Conservation (phyloP, 2,797 vertebrate species). For the Rhyacichthys aspro region DNA sequence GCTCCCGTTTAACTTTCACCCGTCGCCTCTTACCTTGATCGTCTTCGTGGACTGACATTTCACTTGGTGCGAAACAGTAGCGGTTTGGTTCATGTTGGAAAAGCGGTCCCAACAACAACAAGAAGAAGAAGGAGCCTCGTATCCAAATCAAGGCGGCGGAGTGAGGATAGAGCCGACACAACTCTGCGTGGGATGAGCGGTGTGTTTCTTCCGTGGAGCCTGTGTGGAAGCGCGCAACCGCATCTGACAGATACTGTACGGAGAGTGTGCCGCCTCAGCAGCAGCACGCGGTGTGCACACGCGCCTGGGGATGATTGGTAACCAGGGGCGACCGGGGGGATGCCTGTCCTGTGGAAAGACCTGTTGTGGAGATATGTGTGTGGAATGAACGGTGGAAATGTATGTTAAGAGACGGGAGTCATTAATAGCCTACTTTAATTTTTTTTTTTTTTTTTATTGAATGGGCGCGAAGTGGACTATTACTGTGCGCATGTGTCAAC, state of each 20-base stretch:
- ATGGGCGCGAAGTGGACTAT: no score
- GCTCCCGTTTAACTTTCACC: conserved; percentile 9
- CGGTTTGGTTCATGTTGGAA: conserved; percentile 93
- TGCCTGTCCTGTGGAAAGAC: background rate
- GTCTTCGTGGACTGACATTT: conserved; percentile 88
- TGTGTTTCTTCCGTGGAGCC: conserved; percentile 10
- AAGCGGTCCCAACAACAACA: conserved; percentile 32
- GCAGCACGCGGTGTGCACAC: conserved; percentile 19
- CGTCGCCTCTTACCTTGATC: conserved; percentile 83
- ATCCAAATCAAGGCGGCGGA: conserved; percentile 41
- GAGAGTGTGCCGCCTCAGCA: conserved; percentile 9
- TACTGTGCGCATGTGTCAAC: no score
- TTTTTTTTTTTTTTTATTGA: no score
- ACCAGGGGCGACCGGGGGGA: conserved; percentile 40
- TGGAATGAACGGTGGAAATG: background rate
- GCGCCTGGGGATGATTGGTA: conserved; percentile 25
- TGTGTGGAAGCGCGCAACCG: conserved; percentile 47
- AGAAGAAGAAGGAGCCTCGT: conserved; percentile 2
- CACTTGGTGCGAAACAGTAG: conserved; percentile 90
- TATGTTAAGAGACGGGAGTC: no score
- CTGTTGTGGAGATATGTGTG: background rate
- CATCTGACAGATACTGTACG: conserved; percentile 34
- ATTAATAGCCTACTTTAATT: no score
- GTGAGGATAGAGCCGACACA: conserved; percentile 9
- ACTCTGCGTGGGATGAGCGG: conserved; percentile 19